Conservation (phyloP, 2,888 invertebrate genomes). For the Lithophane socia region DNA sequence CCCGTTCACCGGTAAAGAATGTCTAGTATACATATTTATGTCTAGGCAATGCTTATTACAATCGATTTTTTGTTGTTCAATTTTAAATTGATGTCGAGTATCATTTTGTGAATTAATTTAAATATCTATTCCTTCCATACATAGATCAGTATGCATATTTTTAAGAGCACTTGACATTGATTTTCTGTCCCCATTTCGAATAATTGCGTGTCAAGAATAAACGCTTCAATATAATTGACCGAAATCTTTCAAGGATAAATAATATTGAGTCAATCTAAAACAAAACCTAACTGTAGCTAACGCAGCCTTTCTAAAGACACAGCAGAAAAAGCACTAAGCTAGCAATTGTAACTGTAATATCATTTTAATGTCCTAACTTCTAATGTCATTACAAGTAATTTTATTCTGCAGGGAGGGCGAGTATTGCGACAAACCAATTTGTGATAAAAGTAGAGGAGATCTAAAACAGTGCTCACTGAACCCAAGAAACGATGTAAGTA, state of each 20-base stretch:
- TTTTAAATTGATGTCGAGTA: neutral
- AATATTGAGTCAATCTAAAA: neutral
- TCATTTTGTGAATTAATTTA: neutral
- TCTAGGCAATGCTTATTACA: constrained; percentile 9
- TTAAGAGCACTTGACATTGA: neutral
- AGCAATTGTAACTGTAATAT: constrained; percentile 5
- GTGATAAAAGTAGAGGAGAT: constrained; percentile 74
- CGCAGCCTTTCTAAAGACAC: constrained; percentile 26
- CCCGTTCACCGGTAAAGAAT: constrained; percentile 36
- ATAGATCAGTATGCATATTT: neutral
- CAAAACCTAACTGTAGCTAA: constrained; percentile 21
- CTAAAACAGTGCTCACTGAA: constrained; percentile 67
- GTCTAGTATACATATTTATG: constrained; percentile 2
- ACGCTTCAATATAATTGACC: neutral
- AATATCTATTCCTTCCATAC: neutral
- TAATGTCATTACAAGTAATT: constrained; percentile 9
- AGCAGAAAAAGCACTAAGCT: constrained; percentile 17
- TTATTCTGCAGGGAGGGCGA: constrained; percentile 72
- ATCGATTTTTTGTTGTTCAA: neutral
- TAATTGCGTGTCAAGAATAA: constrained; percentile 13
- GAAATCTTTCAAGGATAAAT: constrained; percentile 17
- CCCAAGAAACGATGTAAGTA: constrained; percentile 73
- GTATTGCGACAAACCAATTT: constrained; percentile 68
- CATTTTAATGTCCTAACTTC: constrained; percentile 6
- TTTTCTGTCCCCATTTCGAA: neutral